Evolutionary conservation across 1,140 invertebrate species (phyloP), one percentile per base, ranked within the genome.

Genomic region (Brachystomella parvula): DNA sequence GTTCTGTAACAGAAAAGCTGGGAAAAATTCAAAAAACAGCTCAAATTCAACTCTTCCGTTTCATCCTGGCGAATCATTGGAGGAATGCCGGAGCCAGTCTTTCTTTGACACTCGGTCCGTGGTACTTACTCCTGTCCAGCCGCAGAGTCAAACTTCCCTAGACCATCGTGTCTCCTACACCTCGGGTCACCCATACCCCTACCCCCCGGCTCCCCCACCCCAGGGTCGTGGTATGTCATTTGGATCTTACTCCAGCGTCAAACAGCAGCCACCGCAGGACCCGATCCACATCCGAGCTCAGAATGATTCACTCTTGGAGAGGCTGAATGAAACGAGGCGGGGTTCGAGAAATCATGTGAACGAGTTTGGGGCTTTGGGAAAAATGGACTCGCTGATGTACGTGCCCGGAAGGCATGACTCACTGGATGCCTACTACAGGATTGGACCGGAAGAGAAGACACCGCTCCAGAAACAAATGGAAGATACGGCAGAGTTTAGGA

Each of bases 401-500:
- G 31, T 39, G 3, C 33, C 39, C 2, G 30, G n/a, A 19, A 32
- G 60, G 12, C 32, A 62, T 9, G 68, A 70, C 3, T 66, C 64
- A 3, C 57, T 69, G 19, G 58, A 30, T 24, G 44, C 61, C 1
- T 70, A 66, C 29, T 49, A 66, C 49, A 66, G 6, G 44, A 47
- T 69, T 15, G 63, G 49, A 0, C 26, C 24, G 1, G 19, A 32
- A 2, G 68, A 70, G 28, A 63, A 61, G 35, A 47, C 57, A 15
- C 61, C 68, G 3, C 29, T 70, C 19, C 32, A 63, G 53, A 62
- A 31, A 17, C 60, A 53, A 3, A 44, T 67, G 2, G 39, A 67
- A 30, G 66, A 67, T 30, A 30, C 31, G 29, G 31, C 28, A n/a
- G 19, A 29, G 12, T 47, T 60, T 28, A 39, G 44, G 21, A 30